Evolutionary conservation across 2,797 vertebrate genomes (phyloP).

Genomic region (Phylloscopus collybita): DNA sequence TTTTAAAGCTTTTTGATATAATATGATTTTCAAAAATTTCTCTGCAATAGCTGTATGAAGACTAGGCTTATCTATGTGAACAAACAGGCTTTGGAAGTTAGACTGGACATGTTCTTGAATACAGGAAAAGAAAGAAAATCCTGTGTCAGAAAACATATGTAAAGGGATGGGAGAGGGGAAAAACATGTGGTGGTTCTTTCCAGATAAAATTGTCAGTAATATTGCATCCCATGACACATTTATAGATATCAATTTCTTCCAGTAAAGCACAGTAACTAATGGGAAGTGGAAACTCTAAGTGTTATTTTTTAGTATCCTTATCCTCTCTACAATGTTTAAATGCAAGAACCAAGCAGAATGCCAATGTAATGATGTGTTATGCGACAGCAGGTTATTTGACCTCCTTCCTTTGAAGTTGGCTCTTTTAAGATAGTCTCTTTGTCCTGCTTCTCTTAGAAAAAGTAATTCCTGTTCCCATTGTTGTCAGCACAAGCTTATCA

Average conservation of each 20-base stretch:
- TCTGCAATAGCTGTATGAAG: neutral
- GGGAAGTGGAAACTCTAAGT: slow-evolving; percentile 28
- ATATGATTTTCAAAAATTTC: neutral
- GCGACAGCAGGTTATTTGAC: slow-evolving; percentile 30
- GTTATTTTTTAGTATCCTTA: slow-evolving; percentile 31
- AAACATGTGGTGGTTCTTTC: neutral
- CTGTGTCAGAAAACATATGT: neutral
- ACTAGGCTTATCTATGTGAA: neutral
- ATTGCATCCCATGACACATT: neutral
- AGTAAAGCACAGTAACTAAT: slow-evolving; percentile 5
- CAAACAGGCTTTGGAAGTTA: neutral
- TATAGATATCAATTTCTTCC: slow-evolving; percentile 6
- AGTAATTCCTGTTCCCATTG: slow-evolving; percentile 21
- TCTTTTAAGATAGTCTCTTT: slow-evolving; percentile 48
- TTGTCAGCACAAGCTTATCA: slow-evolving; percentile 24
- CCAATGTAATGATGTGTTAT: neutral
- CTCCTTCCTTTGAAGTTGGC: slow-evolving; percentile 38
- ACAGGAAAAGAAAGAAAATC: neutral
- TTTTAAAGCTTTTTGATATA: neutral
- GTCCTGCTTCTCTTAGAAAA: slow-evolving; percentile 12
- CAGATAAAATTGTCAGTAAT: neutral
- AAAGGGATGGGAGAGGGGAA: neutral
- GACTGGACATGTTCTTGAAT: neutral
- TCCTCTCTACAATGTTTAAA: slow-evolving; percentile 26
- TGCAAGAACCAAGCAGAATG: slow-evolving; percentile 25